These are phyloP conservation scores for Heliothis subflexa DNA, from an alignment of 1,140 invertebrate species.

Conservation along the genomic window DNA sequence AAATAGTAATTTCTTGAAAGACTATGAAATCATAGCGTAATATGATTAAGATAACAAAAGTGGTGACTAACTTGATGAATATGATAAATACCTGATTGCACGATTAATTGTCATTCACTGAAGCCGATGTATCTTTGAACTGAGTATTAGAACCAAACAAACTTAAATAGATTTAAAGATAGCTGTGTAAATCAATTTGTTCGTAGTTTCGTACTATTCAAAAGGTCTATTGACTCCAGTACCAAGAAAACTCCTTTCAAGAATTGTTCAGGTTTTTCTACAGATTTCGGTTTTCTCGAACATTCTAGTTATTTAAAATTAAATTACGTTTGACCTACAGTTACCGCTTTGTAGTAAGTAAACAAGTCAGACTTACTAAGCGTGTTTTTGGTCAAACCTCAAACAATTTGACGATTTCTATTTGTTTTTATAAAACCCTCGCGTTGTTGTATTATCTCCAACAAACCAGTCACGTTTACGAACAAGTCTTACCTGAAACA, in stretches of 20 bases:
- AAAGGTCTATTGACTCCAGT: too few relatives aligned
- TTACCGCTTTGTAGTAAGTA: neutral
- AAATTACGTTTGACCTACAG: neutral
- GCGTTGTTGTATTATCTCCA: neutral
- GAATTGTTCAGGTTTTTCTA: neutral
- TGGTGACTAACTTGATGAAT: too few relatives aligned
- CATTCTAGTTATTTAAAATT: neutral
- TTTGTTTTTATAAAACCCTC: neutral
- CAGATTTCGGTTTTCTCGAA: neutral
- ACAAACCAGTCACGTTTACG: neutral
- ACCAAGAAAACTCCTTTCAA: neutral
- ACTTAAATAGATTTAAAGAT: too few relatives aligned
- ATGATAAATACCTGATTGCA: too few relatives aligned
- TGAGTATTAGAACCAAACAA: too few relatives aligned
- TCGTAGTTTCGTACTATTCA: too few relatives aligned
- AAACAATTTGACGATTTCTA: constrained; percentile 7
- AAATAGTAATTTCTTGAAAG: too few relatives aligned
- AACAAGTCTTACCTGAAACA: constrained; percentile 43
- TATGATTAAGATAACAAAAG: too few relatives aligned
- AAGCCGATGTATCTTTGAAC: too few relatives aligned
- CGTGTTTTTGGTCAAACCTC: constrained; percentile 22
- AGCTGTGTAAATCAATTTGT: too few relatives aligned
- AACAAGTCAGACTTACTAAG: neutral
- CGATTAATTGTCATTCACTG: too few relatives aligned
- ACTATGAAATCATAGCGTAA: too few relatives aligned